These are phyloP conservation scores for Gonatopus flavifemur DNA, from an alignment of 1,140 invertebrate genomes.

Conservation along the genomic window DNA sequence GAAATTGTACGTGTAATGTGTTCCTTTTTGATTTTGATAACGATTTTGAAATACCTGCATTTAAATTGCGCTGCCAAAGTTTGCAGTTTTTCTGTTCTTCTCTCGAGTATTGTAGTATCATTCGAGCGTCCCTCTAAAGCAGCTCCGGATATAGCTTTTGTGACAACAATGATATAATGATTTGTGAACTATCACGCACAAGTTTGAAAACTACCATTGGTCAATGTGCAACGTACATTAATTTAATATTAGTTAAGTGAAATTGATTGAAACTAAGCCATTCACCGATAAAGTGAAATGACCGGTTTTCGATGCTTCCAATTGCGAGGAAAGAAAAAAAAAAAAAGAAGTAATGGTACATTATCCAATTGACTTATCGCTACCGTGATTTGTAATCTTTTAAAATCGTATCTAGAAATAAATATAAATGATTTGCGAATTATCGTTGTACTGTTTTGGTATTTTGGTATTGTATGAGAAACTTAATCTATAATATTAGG, in stretches of 20 bases:
- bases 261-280: conserved; percentile 28
- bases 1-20: no score
- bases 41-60: no score
- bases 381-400: conserved; percentile 29
- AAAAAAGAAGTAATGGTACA: no score
- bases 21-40: no score
- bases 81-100: no score
- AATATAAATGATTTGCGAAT: conserved; percentile 31
- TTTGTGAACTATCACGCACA: conserved; percentile 7
- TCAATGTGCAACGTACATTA: conserved; percentile 24
- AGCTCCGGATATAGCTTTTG: conserved; percentile 17
- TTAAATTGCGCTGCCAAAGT: no score
- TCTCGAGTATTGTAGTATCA: conserved; percentile 1
- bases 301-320: conserved; percentile 36
- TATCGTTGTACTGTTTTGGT: no score
- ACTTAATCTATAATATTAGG: no score
- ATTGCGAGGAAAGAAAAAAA: conserved; percentile 26
- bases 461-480: no score
- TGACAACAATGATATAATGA: conserved; percentile 6
- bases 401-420: conserved; percentile 29
- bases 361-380: conserved; percentile 22
- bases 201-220: conserved; percentile 21
- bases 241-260: no score
- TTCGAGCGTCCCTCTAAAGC: conserved; percentile 7
- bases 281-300: conserved; percentile 26